Percentiles rank a stretch among this genome's conserved stretches.
Evolutionary conservation across 2,113 vertebrate genomes (phyloP).

Genomic region (Toxostoma redivivum): DNA sequence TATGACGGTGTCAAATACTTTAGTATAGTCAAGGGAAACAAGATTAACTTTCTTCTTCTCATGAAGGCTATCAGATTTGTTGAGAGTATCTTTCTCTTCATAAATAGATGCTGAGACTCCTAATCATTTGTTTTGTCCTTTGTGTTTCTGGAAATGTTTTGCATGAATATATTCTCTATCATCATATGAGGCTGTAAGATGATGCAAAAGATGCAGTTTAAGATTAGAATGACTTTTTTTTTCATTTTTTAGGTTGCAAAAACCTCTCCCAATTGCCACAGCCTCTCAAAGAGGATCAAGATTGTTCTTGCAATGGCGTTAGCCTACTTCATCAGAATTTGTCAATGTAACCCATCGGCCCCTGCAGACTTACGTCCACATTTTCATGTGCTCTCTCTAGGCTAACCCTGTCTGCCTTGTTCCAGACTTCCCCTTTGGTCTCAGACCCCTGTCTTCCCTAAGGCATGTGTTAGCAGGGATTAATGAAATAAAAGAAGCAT

Average conservation of each 20-base stretch:
- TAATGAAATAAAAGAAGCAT: background rate
- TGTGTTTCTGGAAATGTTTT: background rate
- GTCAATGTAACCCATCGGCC: fast-evolving
- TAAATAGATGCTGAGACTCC: background rate
- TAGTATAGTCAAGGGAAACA: background rate
- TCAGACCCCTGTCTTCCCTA: background rate
- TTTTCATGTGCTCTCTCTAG: background rate
- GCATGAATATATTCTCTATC: background rate
- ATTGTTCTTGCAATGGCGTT: background rate
- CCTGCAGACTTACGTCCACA: fast-evolving
- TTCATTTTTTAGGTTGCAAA: background rate
- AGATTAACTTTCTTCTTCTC: background rate
- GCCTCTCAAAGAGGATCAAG: background rate
- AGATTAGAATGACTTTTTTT: background rate
- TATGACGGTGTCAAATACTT: background rate
- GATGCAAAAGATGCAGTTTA: background rate
- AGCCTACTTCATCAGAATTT: background rate
- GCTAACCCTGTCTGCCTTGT: background rate
- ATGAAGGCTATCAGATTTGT: background rate
- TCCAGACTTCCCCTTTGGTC: background rate
- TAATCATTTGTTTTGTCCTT: background rate
- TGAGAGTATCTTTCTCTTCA: background rate
- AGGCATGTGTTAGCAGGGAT: background rate
- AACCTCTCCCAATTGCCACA: fast-evolving
- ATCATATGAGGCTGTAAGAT: background rate